Percentiles rank a stretch among this genome's conserved stretches.
Conservation (phyloP, 2,888 invertebrate genomes). For the Toxonevra muliebris region DNA sequence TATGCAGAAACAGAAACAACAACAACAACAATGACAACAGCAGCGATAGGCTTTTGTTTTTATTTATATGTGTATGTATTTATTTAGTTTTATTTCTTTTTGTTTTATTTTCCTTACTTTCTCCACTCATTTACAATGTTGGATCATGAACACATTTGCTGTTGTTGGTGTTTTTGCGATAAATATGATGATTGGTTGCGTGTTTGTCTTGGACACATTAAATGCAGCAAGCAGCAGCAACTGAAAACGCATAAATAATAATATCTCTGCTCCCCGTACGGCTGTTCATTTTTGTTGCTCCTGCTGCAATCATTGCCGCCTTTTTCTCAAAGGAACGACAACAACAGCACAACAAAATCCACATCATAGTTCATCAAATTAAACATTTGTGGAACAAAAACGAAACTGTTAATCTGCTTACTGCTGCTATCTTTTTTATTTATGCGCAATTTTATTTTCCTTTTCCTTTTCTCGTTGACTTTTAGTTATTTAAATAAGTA, state of each 20-base stretch:
- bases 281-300: too few relatives aligned
- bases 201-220: background rate
- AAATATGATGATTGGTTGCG: too few relatives aligned
- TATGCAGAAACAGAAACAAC: background rate
- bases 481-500: too few relatives aligned
- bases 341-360: background rate
- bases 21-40: background rate
- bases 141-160: too few relatives aligned
- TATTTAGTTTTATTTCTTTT: background rate
- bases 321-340: too few relatives aligned
- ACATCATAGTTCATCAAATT: constrained; percentile 23
- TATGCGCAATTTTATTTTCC: too few relatives aligned
- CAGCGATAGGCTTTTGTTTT: background rate
- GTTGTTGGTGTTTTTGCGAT: too few relatives aligned
- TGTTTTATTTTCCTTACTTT: background rate
- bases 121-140: background rate
- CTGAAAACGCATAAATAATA: constrained; percentile 18
- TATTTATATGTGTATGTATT: background rate
- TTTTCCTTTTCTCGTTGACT: too few relatives aligned
- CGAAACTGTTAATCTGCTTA: too few relatives aligned
- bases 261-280: too few relatives aligned
- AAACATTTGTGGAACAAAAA: constrained; percentile 13
- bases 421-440: too few relatives aligned
- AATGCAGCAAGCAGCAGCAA: background rate
- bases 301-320: too few relatives aligned